Conservation (phyloP, 2,888 invertebrate species). For the Hymenopus coronatus region DNA sequence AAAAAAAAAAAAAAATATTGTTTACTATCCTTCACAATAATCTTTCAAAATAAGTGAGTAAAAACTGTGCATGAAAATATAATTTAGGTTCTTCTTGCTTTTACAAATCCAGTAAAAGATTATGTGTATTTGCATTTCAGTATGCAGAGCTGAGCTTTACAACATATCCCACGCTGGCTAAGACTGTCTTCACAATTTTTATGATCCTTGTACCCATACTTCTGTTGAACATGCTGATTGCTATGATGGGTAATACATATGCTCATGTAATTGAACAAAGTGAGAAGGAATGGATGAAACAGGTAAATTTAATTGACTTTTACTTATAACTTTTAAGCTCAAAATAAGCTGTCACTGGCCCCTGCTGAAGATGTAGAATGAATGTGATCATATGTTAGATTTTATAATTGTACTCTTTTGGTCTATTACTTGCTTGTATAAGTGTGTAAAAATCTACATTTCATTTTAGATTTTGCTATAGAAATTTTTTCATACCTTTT, state of each 20-base stretch:
- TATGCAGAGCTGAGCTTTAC: conserved; percentile 89
- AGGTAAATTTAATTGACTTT: conserved; percentile 52
- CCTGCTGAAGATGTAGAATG: too few relatives aligned
- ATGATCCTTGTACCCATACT: conserved; percentile 98
- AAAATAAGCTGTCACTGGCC: too few relatives aligned
- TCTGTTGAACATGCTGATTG: conserved; percentile 95
- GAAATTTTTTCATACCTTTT: too few relatives aligned
- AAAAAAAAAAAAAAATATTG: too few relatives aligned
- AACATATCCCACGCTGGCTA: conserved; percentile 87
- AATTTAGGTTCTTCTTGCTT: neutral
- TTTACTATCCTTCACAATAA: too few relatives aligned
- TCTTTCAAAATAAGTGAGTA: too few relatives aligned
- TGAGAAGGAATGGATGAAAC: conserved; percentile 98
- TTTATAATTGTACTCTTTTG: too few relatives aligned
- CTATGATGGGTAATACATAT: conserved; percentile 99
- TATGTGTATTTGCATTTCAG: conserved; percentile 54
- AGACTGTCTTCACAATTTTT: conserved; percentile 94
- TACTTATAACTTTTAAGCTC: too few relatives aligned
- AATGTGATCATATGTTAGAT: too few relatives aligned
- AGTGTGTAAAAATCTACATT: too few relatives aligned
- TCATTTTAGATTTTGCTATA: too few relatives aligned
- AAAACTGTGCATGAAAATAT: neutral
- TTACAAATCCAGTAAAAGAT: neutral
- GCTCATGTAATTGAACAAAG: conserved; percentile 97
- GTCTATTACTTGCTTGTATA: too few relatives aligned